phyloP scores from a whole-genome alignment of 2,113 vertebrate genomes.

The Choloepus hoffmanni region DNA sequence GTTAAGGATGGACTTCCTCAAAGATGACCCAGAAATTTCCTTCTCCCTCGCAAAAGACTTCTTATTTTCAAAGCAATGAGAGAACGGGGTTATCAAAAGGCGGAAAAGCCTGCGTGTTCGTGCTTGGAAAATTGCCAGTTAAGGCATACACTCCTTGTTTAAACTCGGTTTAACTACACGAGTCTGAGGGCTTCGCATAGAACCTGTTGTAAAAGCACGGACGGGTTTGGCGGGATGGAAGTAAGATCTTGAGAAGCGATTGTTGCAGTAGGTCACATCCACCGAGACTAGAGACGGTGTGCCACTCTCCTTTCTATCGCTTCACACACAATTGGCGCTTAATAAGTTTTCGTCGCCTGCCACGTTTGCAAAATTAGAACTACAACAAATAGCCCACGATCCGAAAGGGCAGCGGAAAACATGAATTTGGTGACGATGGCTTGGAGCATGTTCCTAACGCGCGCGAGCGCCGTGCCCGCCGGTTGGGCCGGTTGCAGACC shows the following conservation, averaged over 20 bases:
- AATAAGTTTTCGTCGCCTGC: not conserved
- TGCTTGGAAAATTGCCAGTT: not conserved
- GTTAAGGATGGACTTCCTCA: not conserved
- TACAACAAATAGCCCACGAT: not conserved
- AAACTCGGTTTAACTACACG: not conserved
- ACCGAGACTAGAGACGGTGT: not conserved
- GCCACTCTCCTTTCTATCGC: not conserved
- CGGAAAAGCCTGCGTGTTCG: not conserved
- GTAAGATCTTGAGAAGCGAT: not conserved
- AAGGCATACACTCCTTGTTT: not conserved
- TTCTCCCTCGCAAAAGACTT: not conserved
- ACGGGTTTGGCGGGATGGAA: not conserved
- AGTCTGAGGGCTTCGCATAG: not conserved
- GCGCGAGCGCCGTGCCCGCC: not conserved
- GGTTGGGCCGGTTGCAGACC: conserved; percentile 16
- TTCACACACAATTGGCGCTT: not conserved
- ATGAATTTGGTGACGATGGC: not conserved
- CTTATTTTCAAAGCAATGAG: not conserved
- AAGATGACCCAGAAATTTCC: conserved; percentile 7
- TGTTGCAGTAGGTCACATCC: not conserved
- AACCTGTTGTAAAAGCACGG: not conserved
- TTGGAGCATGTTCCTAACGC: not conserved
- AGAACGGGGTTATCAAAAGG: not conserved
- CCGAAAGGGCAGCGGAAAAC: not conserved
- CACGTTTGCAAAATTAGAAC: not conserved